Percentiles rank a stretch among this genome's conserved stretches.
phyloP scores from a whole-genome alignment of 2,113 vertebrate genomes.

The Cnemophilus loriae region DNA sequence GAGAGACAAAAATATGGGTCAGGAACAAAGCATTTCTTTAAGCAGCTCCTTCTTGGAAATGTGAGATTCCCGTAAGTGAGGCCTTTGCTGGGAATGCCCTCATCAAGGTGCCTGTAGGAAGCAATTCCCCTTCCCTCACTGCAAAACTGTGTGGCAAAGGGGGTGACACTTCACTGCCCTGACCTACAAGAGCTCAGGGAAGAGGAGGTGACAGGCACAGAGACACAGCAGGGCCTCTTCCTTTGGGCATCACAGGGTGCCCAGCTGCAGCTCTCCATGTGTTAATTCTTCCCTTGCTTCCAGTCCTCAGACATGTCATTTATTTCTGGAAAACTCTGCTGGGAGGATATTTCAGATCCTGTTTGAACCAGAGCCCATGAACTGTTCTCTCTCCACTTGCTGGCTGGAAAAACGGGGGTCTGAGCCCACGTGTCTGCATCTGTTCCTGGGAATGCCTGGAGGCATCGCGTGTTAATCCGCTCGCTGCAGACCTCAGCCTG shows the following conservation, averaged over 20 bases:
- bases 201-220: background rate
- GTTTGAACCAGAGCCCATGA: background rate
- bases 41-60: background rate
- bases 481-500: background rate
- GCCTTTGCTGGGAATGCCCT: background rate
- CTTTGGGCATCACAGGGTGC: background rate
- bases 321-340: background rate
- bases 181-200: background rate
- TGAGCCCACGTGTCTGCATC: background rate
- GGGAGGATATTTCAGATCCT: background rate
- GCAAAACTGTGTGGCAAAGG: background rate
- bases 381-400: background rate
- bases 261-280: background rate
- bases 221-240: background rate
- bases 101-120: background rate
- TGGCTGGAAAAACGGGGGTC: background rate
- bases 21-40: fast-evolving
- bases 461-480: background rate
- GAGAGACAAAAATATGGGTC: background rate
- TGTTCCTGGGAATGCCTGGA: background rate
- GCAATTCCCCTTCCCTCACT: background rate
- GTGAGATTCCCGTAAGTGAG: background rate
- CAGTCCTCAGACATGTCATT: background rate
- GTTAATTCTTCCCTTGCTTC: background rate
- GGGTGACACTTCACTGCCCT: background rate